Conservation (phyloP, 2,113 vertebrate species). For the Pelodiscus sinensis region DNA sequence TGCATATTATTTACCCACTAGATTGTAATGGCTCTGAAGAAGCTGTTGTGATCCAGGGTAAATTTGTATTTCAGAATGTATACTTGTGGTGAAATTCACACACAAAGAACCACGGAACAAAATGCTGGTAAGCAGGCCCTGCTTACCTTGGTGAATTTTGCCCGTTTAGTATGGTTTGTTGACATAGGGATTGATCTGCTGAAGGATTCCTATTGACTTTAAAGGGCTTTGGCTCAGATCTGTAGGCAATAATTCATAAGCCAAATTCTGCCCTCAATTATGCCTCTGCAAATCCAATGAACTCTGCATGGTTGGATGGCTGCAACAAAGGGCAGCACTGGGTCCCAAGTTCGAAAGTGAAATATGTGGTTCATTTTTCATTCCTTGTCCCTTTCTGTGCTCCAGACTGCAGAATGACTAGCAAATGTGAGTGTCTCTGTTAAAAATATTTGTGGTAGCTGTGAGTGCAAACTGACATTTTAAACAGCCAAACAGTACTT, state of each 20-base stretch:
- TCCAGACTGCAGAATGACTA: not conserved
- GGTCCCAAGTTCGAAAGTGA: rapidly evolving
- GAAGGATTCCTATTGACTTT: not conserved
- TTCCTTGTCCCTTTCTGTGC: no score
- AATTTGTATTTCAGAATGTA: not conserved
- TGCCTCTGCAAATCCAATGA: not conserved
- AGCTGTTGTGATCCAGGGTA: conserved; percentile 53
- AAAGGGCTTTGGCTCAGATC: not conserved
- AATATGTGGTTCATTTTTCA: not conserved
- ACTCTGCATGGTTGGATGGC: not conserved
- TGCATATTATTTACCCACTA: conserved; percentile 54
- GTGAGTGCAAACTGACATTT: not conserved
- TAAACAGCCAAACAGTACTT: rapidly evolving
- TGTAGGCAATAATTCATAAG: not conserved
- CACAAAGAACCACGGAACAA: not conserved
- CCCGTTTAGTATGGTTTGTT: rapidly evolving
- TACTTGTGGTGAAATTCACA: not conserved
- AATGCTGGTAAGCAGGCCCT: not conserved
- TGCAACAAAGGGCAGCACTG: not conserved
- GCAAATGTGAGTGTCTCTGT: not conserved
- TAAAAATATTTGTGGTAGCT: not conserved
- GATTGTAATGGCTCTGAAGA: conserved; percentile 63
- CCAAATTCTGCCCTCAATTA: not conserved
- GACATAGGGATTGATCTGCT: not conserved
- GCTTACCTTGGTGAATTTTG: not conserved